Base-by-base conservation (phyloP, 2,888 invertebrate genomes). In the Drosophila maculinotata region DNA sequence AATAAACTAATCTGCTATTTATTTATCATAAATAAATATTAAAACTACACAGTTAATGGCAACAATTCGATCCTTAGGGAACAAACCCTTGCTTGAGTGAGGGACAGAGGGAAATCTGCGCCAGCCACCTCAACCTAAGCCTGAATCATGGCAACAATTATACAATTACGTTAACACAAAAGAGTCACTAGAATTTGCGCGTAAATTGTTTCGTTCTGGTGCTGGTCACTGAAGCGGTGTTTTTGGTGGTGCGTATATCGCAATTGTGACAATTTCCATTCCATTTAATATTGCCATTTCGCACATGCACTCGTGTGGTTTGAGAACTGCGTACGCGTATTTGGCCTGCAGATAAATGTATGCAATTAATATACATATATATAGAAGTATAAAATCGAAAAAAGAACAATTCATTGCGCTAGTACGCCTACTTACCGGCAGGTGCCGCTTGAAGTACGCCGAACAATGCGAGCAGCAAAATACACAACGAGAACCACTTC, bases 261-360 rank as follows among this genome's bases (percentile, higher is more conserved):
- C 75, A 75, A 5, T 77, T 68, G 39, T 59, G 17, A n/a, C 75
- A 75, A 28, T 73, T 7, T 2, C 75, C 75, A 41, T 75, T 73
- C 52, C 44, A 49, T 0, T 26, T 60, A n/a, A 77, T 77, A 7
- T 75, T 54, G 1, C 54, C 75, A 12, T 76, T 76, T 6, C 48
- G 30, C 30, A 73, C 72, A 20, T 14, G 45, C 0, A 73, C 53
- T 0, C 10, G 15, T 2, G 30, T 39, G 0, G 30, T 35, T 0
- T 41, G 36, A 0, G 44, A 52, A 2, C 49, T 48, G 1, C 51
- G 56, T 10, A 76, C 31, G 8, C 49, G 42, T 33, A 76, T 44
- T 5, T 36, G 44, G 15, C 72, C 73, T 73, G 52, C 3, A 14
- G 8, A 30, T 2, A 10, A 1, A n/a, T 14, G 20, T 1, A n/a